Evolutionary conservation across 2,797 vertebrate species (phyloP), one percentile per base, ranked within the genome.

Genomic region (Pipistrellus pygmaeus): DNA sequence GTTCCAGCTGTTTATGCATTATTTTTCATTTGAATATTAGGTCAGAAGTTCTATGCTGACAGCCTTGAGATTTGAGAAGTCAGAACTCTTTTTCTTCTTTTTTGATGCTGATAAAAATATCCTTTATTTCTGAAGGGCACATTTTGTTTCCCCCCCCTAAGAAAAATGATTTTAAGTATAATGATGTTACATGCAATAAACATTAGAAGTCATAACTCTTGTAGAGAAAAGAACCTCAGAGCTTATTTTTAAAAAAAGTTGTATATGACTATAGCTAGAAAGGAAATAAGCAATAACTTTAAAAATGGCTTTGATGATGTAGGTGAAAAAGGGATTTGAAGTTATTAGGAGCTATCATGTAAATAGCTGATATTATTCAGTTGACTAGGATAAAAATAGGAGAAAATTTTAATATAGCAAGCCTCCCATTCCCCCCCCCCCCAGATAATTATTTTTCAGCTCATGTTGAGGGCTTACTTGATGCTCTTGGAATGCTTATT

Each of bases 401-500:
- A 85, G 78, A 85, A 68, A 90, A 77, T 62, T 73, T 88, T 80
- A 91, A 73, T 85, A 80, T 73, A 90, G 87, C 78, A 94, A 83
- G 20, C 21, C 53, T 66, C 18, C 27, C 8, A 9, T 88, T 88
- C 90, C 88, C 88, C 46, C 66, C 73, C 1, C n/a, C n/a, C 15
- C 18, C 18, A 68, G 64, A 48, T 95, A 88, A 96, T 97, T 96
- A 76, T 75, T 96, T 95, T 94, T 85, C n/a, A 93, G 82, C 23
- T 95, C 48, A 76, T 93, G 68, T 92, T 88, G 53, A 90, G 75
- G 95, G 46, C 53, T 88, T 82, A 91, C 85, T 85, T 91, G 76
- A 78, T 95, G 78, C 55, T 83, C 85, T 94, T 78, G 73, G 89
- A 94, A 94, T 95, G 75, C 93, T 95, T 96, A 89, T 94, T 95